Conservation (phyloP, 2,797 vertebrate genomes). For the Anguilla pacifica region DNA sequence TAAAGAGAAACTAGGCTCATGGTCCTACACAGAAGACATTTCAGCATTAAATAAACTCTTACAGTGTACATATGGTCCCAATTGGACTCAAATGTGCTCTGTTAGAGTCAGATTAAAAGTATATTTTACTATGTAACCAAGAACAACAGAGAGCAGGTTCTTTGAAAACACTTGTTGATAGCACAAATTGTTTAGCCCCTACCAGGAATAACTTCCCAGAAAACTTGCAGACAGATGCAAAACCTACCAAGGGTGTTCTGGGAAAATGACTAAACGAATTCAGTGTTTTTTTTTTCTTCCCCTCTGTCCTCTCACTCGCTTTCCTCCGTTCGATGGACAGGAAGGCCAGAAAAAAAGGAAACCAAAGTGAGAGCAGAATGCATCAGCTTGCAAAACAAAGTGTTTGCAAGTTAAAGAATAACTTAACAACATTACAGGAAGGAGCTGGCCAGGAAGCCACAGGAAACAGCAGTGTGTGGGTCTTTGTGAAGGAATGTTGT, state of each 20-base stretch:
- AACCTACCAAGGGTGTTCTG: background rate
- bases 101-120: too few relatives aligned
- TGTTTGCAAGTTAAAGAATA: constrained; percentile 16
- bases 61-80: too few relatives aligned
- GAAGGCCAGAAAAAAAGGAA: constrained; percentile 12
- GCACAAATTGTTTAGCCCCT: background rate
- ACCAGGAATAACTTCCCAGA: background rate
- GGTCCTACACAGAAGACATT: too few relatives aligned
- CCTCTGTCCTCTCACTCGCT: constrained; percentile 10
- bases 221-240: background rate
- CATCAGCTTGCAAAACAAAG: constrained; percentile 30
- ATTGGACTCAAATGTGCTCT: too few relatives aligned
- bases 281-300: background rate
- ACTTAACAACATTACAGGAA: constrained; percentile 21
- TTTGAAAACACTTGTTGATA: background rate
- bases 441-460: background rate
- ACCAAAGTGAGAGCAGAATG: background rate
- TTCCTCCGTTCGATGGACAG: constrained; percentile 18
- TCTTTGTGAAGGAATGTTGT: constrained; percentile 8
- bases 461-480: constrained; percentile 9
- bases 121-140: background rate
- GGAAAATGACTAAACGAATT: constrained; percentile 14
- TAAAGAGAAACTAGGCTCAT: background rate
- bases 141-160: constrained; percentile 6
- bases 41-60: too few relatives aligned